Evolutionary conservation across 2,113 vertebrate species (phyloP), one percentile per base, ranked within the genome.

Genomic region (Trachemys scripta): DNA sequence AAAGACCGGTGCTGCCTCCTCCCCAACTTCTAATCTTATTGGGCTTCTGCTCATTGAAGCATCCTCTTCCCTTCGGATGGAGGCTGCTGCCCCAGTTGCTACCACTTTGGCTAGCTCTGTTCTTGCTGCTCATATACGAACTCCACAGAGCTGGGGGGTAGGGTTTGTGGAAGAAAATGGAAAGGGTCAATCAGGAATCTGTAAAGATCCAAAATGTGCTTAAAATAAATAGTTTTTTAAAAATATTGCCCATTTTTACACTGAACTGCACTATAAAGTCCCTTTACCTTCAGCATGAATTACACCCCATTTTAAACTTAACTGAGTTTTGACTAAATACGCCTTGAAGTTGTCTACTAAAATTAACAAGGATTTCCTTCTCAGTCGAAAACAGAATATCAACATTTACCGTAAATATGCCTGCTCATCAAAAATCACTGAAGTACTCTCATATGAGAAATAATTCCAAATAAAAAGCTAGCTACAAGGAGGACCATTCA

Each of bases 101-200:
- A 14, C 35, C 11, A 25, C 10, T 45, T 2, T 42, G 20, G 16
- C 62, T 69, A n/a, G 62, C 31, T 69, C 62, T 19, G 35, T 14
- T 69, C 22, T 25, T 76, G 38, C 38, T 76, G 72, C 35, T 76
- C 14, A 45, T 25, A 42, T 76, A 38, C 11, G 6, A 45, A 42
- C 5, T 76, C 24, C 38, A 76, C n/a, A 76, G 22, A 76, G 11
- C 35, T 5, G 4, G 38, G 12, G 14, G 38, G 20, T 8, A 75
- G 69, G 38, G 10, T 14, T 75, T 42, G n/a, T 24, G 10, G 19
- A 75, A 45, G 20, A 45, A 45, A 76, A 25, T 76, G 38, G 72
- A 27, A 42, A 45, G 72, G 6, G n/a, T 76, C 12, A 10, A 79
- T 14, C 8, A n/a, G 0, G 0, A 29, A 76, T 10, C 11, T 16